Conservation (phyloP, 2,113 vertebrate genomes). For the human region GRCh38 chr3:57586501-57587000, state of each 20-base stretch:
- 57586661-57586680: background rate
- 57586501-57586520: background rate
- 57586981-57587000: background rate
- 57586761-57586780: background rate
- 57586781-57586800: background rate
- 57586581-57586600: constrained; percentile 40
- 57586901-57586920: background rate
- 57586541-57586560: constrained; percentile 16
- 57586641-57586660: background rate
- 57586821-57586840: background rate
- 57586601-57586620: background rate
- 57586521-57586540: background rate
- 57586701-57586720: background rate
- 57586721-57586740: background rate
- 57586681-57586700: background rate
- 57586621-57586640: background rate
- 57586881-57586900: background rate
- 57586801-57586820: background rate
- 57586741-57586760: background rate
- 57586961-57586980: background rate
- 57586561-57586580: background rate
- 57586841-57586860: background rate
- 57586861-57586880: constrained; percentile 41
- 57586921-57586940: background rate
- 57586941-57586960: too few species aligned